phyloP scores from a whole-genome alignment of 2,888 invertebrate species.

The Diachrysia chrysitis region DNA sequence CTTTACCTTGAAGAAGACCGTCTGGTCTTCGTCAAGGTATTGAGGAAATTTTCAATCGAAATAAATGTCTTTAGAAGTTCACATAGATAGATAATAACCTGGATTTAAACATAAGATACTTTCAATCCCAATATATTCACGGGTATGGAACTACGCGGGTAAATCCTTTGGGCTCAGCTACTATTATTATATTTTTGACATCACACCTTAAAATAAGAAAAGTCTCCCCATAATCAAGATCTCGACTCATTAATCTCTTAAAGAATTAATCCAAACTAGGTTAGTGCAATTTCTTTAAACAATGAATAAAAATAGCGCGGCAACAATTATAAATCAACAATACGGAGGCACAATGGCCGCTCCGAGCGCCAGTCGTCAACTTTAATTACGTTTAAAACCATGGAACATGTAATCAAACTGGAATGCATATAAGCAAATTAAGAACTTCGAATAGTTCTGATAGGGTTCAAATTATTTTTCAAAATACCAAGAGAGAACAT shows the following conservation, averaged over 20 bases:
- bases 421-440: not conserved
- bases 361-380: constrained; percentile 57
- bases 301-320: constrained; percentile 57
- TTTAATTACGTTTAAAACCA: constrained; percentile 61
- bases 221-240: not conserved
- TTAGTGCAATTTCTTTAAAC: constrained; percentile 48
- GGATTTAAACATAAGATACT: no score
- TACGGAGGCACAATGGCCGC: constrained; percentile 60
- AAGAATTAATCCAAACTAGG: constrained; percentile 45
- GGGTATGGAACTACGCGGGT: no score
- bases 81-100: no score
- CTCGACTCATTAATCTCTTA: constrained; percentile 32
- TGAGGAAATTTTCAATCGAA: no score
- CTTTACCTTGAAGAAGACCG: not conserved
- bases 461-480: no score
- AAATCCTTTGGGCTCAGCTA: no score
- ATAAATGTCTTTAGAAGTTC: no score
- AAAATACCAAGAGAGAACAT: no score
- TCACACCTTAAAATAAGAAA: not conserved
- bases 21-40: not conserved
- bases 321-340: constrained; percentile 74
- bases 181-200: not conserved
- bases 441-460: no score
- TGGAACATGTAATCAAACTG: not conserved
- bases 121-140: no score